Percentiles rank a stretch among this genome's conserved stretches.
Conservation (phyloP, 2,888 invertebrate genomes). For the Leucozona laternaria region DNA sequence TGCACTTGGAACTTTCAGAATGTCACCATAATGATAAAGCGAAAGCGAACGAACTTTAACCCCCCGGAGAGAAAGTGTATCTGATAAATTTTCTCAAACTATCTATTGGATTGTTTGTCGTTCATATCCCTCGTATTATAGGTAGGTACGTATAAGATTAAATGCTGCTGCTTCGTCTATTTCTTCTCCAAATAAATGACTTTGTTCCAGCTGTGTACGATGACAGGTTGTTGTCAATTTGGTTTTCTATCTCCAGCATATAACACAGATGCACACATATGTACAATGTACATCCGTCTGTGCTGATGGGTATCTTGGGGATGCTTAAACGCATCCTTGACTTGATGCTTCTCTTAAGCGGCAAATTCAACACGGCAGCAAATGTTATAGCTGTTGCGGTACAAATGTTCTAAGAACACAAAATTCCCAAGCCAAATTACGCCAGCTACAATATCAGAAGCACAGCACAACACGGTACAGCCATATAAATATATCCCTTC, state of each 20-base stretch:
- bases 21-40: background rate
- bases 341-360: constrained; percentile 40
- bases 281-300: too few species aligned
- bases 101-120: constrained; percentile 55
- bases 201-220: constrained; percentile 52
- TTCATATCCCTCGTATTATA: constrained; percentile 5
- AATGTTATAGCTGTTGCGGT: constrained; percentile 26
- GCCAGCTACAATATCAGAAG: background rate
- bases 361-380: constrained; percentile 46
- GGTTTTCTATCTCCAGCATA: constrained; percentile 33
- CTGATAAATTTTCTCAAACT: constrained; percentile 36
- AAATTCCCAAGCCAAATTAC: constrained; percentile 22
- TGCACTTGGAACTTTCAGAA: constrained; percentile 19
- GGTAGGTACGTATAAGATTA: too few species aligned
- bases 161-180: background rate
- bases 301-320: constrained; percentile 15
- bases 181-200: constrained; percentile 13
- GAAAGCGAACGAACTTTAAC: constrained; percentile 15
- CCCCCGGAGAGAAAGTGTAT: background rate
- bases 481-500: constrained; percentile 25
- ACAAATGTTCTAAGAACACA: constrained; percentile 38
- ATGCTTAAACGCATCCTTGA: constrained; percentile 71
- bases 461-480: background rate
- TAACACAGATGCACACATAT: background rate
- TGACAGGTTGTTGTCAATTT: constrained; percentile 67